Evolutionary conservation across 2,888 invertebrate species (phyloP).

Genomic region (Cinara cedri): DNA sequence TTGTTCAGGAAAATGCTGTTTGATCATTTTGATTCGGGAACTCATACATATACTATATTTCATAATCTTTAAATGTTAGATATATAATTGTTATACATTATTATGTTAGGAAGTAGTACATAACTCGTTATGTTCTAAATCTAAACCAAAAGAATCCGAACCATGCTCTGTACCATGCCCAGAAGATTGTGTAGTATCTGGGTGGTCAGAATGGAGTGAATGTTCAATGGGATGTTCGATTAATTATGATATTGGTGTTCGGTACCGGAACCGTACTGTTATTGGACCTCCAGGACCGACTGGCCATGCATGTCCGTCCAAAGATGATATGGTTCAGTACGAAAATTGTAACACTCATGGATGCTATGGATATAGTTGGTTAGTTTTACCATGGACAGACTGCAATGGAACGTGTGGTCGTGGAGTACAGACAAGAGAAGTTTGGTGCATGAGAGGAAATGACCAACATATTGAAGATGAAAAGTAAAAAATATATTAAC

Average conservation of each 20-base stretch:
- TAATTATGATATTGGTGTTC: constrained; percentile 60
- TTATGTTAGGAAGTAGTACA: constrained; percentile 68
- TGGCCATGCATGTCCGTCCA: constrained; percentile 68
- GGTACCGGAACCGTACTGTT: constrained; percentile 62
- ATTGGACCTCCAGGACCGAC: constrained; percentile 63
- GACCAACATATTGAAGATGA: constrained; percentile 67
- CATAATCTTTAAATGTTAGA: neutral
- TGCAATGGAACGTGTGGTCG: constrained; percentile 65
- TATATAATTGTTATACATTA: neutral
- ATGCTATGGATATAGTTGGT: constrained; percentile 70
- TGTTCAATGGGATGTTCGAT: constrained; percentile 64
- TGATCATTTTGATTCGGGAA: no score
- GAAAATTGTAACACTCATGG: constrained; percentile 69
- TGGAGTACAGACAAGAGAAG: constrained; percentile 63
- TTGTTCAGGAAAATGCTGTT: no score
- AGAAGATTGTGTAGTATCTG: constrained; percentile 72
- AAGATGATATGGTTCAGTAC: constrained; percentile 67
- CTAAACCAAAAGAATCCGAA: constrained; percentile 66
- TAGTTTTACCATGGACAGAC: constrained; percentile 69
- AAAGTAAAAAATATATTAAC: constrained; percentile 64
- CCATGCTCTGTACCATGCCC: constrained; percentile 72
- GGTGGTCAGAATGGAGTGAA: constrained; percentile 70
- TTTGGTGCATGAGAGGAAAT: constrained; percentile 69
- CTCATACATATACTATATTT: neutral
- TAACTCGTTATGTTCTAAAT: constrained; percentile 66